Base-by-base conservation (phyloP, 1,140 invertebrate genomes). In the Scylla paramamosain region DNA sequence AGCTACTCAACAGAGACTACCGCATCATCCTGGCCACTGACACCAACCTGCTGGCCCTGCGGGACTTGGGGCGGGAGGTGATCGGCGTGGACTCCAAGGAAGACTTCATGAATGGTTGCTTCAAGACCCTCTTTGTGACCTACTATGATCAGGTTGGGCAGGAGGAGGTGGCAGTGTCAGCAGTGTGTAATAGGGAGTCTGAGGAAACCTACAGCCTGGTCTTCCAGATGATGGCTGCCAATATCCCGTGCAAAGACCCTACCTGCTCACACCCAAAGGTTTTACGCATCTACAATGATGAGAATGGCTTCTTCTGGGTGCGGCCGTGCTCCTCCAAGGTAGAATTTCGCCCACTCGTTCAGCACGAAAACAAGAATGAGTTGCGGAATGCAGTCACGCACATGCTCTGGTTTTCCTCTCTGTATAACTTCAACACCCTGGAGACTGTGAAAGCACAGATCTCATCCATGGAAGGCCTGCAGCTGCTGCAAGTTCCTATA, bases 291-390 rank as follows among this genome's bases (percentile, higher is more conserved):
- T 91, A 91, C 52, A 91, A 91, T 91, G 89, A 91, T 52, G 89
- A 52, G n/a, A 91, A 91, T n/a, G 89, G 89, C 10, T 91, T 91
- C 45, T 91, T 91, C 46, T 91, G 89, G 89, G 45, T 52, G 46
- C 31, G 89, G 45, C 89, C 89, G 28, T 91, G 89, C 29, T 91
- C 89, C 28, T 46, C 52, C 45, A 91, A 52, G 28, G 52, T 10
- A n/a, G 89, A 52, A n/a, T 52, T 91, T 25, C 45, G 45, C 16
- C 89, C 89, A 12, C 45, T 91, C 8, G 89, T 91, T 12, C 89
- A 91, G n/a, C 89, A 91, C 45, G 89, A 91, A 39, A 91, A 48
- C 45, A 91, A 48, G 52, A 48, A 28, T 52, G 89, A 91, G 89
- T 48, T 91, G 28, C 16, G 89, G 20, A 91, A 91, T 28, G 89